These are phyloP conservation scores for Cassiopea andromeda DNA, from an alignment of 30 jellyfish, hydroid and myxozoan genomes.

Conservation along the genomic window DNA sequence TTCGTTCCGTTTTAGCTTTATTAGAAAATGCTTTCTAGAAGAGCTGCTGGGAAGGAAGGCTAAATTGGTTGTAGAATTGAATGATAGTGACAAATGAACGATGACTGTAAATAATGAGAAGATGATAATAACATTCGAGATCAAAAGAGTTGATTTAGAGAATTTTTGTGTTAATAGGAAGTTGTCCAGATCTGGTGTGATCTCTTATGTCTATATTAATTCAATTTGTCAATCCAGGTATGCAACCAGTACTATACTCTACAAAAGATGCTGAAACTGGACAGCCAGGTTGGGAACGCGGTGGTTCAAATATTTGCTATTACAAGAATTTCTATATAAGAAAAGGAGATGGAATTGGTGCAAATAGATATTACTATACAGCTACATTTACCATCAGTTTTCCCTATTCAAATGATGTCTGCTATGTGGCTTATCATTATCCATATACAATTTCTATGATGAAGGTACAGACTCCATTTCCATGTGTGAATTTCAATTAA, in stretches of 20 bases:
- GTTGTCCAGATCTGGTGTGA: no score
- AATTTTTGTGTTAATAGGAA: no score
- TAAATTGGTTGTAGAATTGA: no score
- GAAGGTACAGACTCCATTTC: constrained; percentile 40
- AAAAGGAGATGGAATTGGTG: constrained; percentile 45
- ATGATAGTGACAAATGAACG: no score
- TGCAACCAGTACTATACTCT: constrained; percentile 94
- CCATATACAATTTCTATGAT: constrained; percentile 83
- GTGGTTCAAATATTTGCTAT: constrained; percentile 89
- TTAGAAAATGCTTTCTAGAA: no score
- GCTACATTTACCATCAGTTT: constrained; percentile 89
- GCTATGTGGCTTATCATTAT: constrained; percentile 93
- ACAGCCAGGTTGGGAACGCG: constrained; percentile 91
- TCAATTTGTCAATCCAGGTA: constrained; percentile 57
- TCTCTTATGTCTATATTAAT: neutral
- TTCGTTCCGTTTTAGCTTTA: no score
- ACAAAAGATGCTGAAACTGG: constrained; percentile 80
- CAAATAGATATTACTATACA: constrained; percentile 69
- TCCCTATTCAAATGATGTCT: constrained; percentile 85
- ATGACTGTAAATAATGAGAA: no score
- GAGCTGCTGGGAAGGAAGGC: no score
- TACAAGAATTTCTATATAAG: constrained; percentile 77
- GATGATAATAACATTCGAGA: no score
- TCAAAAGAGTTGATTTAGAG: no score
- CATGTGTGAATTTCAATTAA: neutral